A percentile compares a stretch with the other conserved stretches of the same genome.
phyloP scores from a whole-genome alignment of 1,140 invertebrate species.

The Amphibalanus amphitrite region DNA sequence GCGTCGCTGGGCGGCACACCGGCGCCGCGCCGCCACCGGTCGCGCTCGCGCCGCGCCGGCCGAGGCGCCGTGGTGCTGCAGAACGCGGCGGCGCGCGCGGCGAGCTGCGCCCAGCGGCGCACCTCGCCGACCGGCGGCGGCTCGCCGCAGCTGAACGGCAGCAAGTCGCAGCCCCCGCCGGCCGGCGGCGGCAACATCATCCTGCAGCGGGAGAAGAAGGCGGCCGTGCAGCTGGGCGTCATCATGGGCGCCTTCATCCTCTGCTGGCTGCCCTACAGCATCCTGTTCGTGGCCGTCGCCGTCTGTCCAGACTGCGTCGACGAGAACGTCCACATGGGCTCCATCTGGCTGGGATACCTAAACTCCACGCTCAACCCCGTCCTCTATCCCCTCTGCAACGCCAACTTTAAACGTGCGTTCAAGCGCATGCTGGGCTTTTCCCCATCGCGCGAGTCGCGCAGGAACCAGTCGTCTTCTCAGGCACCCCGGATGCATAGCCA shows the following conservation, averaged over 20 bases:
- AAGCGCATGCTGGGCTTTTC: slow-evolving; percentile 28
- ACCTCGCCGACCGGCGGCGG: slow-evolving; percentile 7
- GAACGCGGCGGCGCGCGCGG: slow-evolving; percentile 1
- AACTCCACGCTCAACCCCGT: slow-evolving; percentile 39
- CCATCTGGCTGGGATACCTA: slow-evolving; percentile 38
- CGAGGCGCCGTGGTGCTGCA: slow-evolving; percentile 3
- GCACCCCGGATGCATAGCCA: too few species aligned
- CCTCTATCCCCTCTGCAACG: slow-evolving; percentile 38
- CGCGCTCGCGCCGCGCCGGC: slow-evolving; percentile 10
- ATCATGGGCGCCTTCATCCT: slow-evolving; percentile 45
- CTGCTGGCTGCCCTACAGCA: slow-evolving; percentile 46
- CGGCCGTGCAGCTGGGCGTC: slow-evolving; percentile 42
- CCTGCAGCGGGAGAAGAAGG: slow-evolving; percentile 40
- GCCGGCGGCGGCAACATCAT: slow-evolving; percentile 19
- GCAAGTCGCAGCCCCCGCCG: slow-evolving; percentile 4
- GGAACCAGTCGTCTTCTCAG: background rate
- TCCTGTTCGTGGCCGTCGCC: slow-evolving; percentile 41
- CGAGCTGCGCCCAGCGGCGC: background rate
- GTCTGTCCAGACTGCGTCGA: slow-evolving; percentile 35
- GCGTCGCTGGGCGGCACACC: too few species aligned
- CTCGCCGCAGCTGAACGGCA: background rate
- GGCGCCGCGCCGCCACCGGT: slow-evolving; percentile 3
- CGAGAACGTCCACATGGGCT: slow-evolving; percentile 26
- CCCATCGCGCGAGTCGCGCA: background rate
- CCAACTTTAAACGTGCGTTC: slow-evolving; percentile 36